Conservation (phyloP, 2,797 vertebrate species). For the Zenarchopterus dispar region DNA sequence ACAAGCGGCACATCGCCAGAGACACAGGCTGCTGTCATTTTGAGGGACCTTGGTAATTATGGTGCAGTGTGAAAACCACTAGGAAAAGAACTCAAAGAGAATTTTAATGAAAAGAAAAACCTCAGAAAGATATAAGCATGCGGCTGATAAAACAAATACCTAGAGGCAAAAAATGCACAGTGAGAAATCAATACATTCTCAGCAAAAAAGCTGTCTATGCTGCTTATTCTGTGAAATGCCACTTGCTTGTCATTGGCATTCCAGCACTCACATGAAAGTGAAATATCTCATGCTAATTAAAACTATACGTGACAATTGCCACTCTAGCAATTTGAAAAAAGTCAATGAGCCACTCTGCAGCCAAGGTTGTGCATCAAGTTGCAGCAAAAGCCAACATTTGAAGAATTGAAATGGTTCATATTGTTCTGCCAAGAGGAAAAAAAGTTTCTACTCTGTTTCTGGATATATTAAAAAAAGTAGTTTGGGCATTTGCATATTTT, state of each 20-base stretch:
- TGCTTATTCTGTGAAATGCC: conserved; percentile 16
- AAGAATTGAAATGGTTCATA: not conserved
- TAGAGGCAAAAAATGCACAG: conserved; percentile 10
- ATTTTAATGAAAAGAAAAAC: conserved; percentile 49
- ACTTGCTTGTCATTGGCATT: conserved; percentile 19
- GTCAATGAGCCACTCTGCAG: conserved; percentile 4
- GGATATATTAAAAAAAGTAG: not conserved
- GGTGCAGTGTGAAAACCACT: conserved; percentile 41
- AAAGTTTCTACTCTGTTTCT: conserved; percentile 1
- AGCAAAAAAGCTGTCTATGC: conserved; percentile 16
- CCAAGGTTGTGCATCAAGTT: not conserved
- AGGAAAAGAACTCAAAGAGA: conserved; percentile 25
- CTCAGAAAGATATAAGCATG: conserved; percentile 18
- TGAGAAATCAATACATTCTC: conserved; percentile 32
- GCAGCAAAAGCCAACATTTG: conserved; percentile 12
- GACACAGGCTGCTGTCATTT: conserved; percentile 40
- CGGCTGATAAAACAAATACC: conserved; percentile 19
- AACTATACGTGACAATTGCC: not conserved
- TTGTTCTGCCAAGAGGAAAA: not conserved
- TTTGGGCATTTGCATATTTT: conserved; percentile 15
- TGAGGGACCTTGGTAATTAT: conserved; percentile 49
- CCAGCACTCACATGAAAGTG: not conserved
- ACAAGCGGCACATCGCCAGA: conserved; percentile 34
- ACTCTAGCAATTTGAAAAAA: not conserved
- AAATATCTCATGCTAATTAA: conserved; percentile 2